phyloP scores from a whole-genome alignment of 2,888 invertebrate species.

The Pristionchus japonicus region DNA sequence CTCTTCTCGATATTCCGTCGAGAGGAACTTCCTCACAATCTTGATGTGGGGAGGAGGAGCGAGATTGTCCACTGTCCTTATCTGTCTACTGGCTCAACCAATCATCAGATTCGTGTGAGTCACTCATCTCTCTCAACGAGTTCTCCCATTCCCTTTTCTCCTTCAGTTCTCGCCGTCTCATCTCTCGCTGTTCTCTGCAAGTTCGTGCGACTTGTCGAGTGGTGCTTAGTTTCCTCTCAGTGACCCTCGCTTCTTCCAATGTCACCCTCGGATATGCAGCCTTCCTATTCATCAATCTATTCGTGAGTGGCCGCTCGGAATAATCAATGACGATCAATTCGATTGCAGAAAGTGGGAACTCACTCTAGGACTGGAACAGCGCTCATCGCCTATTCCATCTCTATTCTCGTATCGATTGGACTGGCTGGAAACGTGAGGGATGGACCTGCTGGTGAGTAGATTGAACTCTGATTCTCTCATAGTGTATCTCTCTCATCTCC shows the following conservation, averaged over 20 bases:
- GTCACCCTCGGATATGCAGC: neutral
- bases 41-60: neutral
- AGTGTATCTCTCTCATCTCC: neutral
- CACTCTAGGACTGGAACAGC: neutral
- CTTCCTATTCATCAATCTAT: neutral
- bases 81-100: neutral
- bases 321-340: neutral
- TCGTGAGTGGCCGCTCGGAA: neutral
- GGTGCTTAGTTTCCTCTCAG: neutral
- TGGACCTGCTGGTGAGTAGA: neutral
- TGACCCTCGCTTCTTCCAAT: neutral
- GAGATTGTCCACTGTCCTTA: neutral
- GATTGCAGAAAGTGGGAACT: constrained; percentile 4
- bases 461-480: neutral
- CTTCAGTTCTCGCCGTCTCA: neutral
- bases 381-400: neutral
- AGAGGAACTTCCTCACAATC: neutral
- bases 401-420: neutral
- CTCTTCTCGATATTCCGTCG: neutral
- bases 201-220: neutral
- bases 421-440: constrained; percentile 18
- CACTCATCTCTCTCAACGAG: neutral
- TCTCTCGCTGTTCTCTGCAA: neutral
- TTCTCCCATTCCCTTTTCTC: neutral
- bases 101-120: neutral